A percentile compares a stretch with the other conserved stretches of the same genome.
These are phyloP conservation scores for Bombus waltoni DNA, from an alignment of 1,140 invertebrate species.

Conservation along the genomic window DNA sequence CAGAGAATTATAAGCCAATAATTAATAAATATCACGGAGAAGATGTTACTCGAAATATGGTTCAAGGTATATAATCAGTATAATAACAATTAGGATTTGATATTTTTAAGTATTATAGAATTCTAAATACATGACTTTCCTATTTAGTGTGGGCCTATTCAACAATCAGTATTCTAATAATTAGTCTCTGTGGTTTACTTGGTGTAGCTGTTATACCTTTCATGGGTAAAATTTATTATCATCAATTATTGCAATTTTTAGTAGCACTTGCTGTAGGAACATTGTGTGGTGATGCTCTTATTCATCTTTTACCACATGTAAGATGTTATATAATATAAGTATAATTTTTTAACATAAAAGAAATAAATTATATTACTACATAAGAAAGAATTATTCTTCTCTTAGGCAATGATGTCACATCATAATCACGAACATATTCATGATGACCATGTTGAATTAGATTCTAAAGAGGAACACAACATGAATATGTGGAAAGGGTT, in stretches of 20 bases:
- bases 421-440: conserved; percentile 74
- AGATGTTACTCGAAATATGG: conserved; percentile 73
- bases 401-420: conserved; percentile 81
- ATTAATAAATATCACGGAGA: conserved; percentile 49
- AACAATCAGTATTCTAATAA: conserved; percentile 89
- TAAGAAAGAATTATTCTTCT: conserved; percentile 16
- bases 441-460: conserved; percentile 63
- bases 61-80: conserved; percentile 71
- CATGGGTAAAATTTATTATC: conserved; percentile 95
- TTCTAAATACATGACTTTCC: conserved; percentile 47
- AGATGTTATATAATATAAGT: conserved; percentile 80
- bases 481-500: conserved; percentile 92
- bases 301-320: conserved; percentile 96
- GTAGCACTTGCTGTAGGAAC: conserved; percentile 96
- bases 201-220: conserved; percentile 94
- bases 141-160: conserved; percentile 92
- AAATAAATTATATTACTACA: neutral
- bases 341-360: neutral
- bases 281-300: conserved; percentile 94
- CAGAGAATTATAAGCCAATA: conserved; percentile 73
- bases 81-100: neutral
- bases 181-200: conserved; percentile 92
- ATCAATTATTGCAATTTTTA: conserved; percentile 94
- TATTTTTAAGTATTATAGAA: neutral
- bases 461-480: conserved; percentile 82